phyloP scores from a whole-genome alignment of 30 jellyfish, hydroid and myxozoan genomes.

The Rhopilema esculentum region DNA sequence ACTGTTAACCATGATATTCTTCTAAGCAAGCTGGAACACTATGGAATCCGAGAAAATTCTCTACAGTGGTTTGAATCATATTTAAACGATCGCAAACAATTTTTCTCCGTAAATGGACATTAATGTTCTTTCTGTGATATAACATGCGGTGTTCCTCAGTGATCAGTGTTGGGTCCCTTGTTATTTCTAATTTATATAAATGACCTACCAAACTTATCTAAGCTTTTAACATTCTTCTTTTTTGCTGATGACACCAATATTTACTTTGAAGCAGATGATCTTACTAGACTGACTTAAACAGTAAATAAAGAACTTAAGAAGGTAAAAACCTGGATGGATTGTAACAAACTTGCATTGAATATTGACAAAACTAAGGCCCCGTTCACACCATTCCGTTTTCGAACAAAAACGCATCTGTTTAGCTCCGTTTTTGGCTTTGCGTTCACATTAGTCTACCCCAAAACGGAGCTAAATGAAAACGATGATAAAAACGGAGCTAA shows the following conservation, averaged over 20 bases:
- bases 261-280: neutral
- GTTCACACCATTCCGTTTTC: no score
- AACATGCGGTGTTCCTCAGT: constrained; percentile 17
- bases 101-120: neutral
- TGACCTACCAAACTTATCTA: neutral
- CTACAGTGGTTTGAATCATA: constrained; percentile 3
- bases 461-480: no score
- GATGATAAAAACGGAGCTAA: no score
- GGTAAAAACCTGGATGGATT: neutral
- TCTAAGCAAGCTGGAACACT: no score
- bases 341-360: neutral
- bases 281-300: neutral
- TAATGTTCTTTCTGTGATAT: neutral
- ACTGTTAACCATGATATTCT: no score
- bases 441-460: no score
- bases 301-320: neutral
- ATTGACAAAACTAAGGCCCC: no score
- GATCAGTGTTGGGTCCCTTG: neutral
- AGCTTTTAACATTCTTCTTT: neutral
- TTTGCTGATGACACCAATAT: constrained; percentile 17
- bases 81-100: neutral
- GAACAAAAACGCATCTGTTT: no score
- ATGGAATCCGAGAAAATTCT: constrained; percentile 46
- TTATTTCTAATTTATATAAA: no score
- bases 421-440: no score